Evolutionary conservation across 1,140 invertebrate species (phyloP), one percentile per base, ranked within the genome.

Genomic region (Hylaeus volcanicus): DNA sequence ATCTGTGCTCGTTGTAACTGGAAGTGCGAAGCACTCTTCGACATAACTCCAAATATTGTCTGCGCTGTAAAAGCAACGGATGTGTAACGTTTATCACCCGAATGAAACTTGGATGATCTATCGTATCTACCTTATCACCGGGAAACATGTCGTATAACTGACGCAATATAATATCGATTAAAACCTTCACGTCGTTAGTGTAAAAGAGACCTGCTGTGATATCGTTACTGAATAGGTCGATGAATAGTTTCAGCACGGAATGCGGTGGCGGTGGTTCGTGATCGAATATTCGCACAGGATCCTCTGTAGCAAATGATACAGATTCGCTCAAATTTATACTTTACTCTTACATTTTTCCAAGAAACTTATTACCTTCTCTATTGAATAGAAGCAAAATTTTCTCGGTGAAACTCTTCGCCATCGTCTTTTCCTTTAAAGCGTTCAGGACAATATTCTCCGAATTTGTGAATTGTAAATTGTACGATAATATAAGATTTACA

Each of bases 101-200:
- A 15, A 71, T 68, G 63, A 45, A 15, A 2, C 37, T 41, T 14
- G 39, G 39, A 69, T 1, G 1, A 55, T 12, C 58, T 60, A 66
- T 78, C 12, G 66, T 66, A 43, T 43, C 37, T 89, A 98, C 97
- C 94, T 95, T 94, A 93, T 98, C 97, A 60, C 97, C 97, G n/a
- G 97, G 95, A 65, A 97, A 96, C 78, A 98, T 94, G 92, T 99
- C 98, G 8, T 97, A 96, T 5, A 99, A 94, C 90, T 98, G 97
- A 48, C 98, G 94, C 39, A 98, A 95, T 65, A 98, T 96, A 89
- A 99, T 98, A 90, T 99, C 98, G 85, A 99, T 96, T 45, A 98
- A 94, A 56, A 99, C 98, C 93, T 97, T 97, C 3, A 97, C 96
- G 91, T 99, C 98, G 90, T 98, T 99, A 0, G 97, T 98, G 90